phyloP scores from a whole-genome alignment of 1,140 invertebrate genomes.

The Aporrectodea caliginosa region DNA sequence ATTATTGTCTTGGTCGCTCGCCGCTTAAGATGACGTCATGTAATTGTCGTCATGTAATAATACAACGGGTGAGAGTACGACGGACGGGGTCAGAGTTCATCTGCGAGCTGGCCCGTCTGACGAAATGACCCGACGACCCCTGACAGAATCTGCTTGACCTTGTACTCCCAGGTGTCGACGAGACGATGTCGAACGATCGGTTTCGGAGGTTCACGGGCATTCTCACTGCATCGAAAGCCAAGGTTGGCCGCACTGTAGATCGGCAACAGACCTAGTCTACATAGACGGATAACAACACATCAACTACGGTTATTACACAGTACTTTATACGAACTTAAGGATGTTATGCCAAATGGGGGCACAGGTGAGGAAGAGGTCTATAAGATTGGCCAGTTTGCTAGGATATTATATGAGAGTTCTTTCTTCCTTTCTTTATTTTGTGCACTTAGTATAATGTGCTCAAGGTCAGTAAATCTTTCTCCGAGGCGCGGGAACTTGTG shows the following conservation, averaged over 20 bases:
- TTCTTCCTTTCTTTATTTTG: background rate
- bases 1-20: no score
- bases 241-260: constrained; percentile 38
- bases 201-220: background rate
- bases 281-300: background rate
- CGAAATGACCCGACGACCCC: background rate
- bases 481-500: no score
- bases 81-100: constrained; percentile 1
- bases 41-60: no score
- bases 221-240: constrained; percentile 37
- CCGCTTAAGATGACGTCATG: no score
- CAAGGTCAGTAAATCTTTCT: no score
- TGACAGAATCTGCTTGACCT: background rate
- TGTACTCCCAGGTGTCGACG: constrained; percentile 22
- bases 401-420: background rate
- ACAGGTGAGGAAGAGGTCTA: background rate
- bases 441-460: no score
- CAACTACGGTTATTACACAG: constrained; percentile 5
- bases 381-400: background rate
- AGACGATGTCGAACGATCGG: constrained; percentile 4
- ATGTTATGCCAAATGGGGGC: background rate
- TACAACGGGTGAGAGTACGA: no score
- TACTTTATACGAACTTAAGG: background rate
- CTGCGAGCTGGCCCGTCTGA: background rate
- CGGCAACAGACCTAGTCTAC: constrained; percentile 25